These are phyloP conservation scores for Lethenteron reissneri DNA, from an alignment of 2,113 vertebrate genomes.

Conservation along the genomic window DNA sequence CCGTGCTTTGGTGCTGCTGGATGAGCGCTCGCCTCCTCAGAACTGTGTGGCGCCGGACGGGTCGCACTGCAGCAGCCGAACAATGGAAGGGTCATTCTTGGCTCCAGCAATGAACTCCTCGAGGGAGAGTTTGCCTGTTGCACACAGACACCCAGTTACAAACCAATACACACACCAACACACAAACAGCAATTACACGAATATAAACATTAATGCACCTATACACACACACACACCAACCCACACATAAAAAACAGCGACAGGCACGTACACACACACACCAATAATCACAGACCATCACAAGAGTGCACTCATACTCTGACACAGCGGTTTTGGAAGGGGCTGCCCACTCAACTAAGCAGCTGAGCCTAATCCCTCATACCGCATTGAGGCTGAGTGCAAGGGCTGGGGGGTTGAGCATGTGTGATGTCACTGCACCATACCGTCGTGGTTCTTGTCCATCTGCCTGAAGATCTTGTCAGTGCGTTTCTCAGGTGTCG, in stretches of 20 bases:
- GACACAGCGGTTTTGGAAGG: no score
- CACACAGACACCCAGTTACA: not conserved
- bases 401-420: no score
- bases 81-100: conserved; percentile 95
- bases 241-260: not conserved
- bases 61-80: conserved; percentile 91
- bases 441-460: conserved; percentile 96
- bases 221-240: not conserved
- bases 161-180: not conserved
- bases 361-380: no score
- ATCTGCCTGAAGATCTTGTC: conserved; percentile 99
- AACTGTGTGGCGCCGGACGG: conserved; percentile 80
- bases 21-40: conserved; percentile 22
- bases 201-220: no score
- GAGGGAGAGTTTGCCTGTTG: conserved; percentile 67
- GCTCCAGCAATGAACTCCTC: conserved; percentile 97
- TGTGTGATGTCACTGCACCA: no score
- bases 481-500: conserved; percentile 89
- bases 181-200: not conserved
- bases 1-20: no score
- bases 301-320: no score
- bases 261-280: not conserved
- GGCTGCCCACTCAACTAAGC: no score
- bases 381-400: no score
- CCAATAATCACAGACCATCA: no score